Base-by-base conservation (phyloP, 2,113 vertebrate genomes). In the Choloepus hoffmanni region DNA sequence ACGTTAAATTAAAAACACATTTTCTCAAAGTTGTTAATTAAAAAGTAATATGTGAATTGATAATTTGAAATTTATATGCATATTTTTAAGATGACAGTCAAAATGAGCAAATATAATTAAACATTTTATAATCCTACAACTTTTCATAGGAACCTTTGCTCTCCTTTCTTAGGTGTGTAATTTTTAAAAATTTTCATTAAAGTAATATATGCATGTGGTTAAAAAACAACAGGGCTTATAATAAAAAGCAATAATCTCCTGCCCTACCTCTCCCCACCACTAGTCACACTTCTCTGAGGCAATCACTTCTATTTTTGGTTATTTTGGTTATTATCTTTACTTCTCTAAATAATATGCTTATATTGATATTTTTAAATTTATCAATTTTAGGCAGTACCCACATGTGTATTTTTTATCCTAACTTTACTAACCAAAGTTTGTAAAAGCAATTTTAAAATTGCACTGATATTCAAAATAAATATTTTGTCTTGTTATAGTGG, bases 401-500 rank as follows among this genome's bases (percentile, higher is more conserved):
- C 12, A 78, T 85, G 8, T 92, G 1, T 94, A 19, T 82, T 96
- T 86, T 92, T 87, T 63, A 70, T 21, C 5, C 5, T 84, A 93
- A 85, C 23, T 91, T 95, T 95, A 85, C 72, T 91, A 92, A 55
- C 62, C 60, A 87, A 30, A 79, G 2, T 92, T 94, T 96, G 65
- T 92, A 63, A 90, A 95, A 90, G 92, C 67, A 74, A 81, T 90
- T 96, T 94, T 30, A 30, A 92, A 97, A 62, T 94, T 96, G 2
- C 7, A 89, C 50, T 97, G 33, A 81, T 63, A 62, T 92, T 95
- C n/a, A 97, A 92, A 97, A 78, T 95, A 63, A 92, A 73, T 95
- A 83, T 90, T 92, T 95, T 87, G 4, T 95, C 11, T 97, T 98
- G 5, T 96, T 96, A 96, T 97, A 99, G 99, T 99, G 99, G 99